Conservation (phyloP, 53 echinoderm and acorn worm genomes). For the Crossaster papposus region DNA sequence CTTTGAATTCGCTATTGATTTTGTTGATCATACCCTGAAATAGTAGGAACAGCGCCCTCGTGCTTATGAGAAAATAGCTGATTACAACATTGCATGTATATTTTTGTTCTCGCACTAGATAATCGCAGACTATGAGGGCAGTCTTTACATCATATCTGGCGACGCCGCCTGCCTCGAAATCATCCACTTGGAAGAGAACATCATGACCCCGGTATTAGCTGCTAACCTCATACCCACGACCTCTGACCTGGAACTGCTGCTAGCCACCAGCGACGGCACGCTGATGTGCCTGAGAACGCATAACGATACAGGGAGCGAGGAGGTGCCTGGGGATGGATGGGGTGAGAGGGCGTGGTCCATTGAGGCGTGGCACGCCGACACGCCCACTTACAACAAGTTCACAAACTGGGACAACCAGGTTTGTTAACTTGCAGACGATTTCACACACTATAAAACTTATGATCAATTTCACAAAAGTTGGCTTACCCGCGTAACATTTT, state of each 20-base stretch:
- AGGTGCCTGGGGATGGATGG: neutral
- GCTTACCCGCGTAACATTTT: too few relatives aligned
- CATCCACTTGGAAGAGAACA: constrained; percentile 67
- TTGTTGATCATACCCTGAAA: too few relatives aligned
- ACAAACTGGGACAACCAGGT: constrained; percentile 72
- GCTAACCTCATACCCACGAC: constrained; percentile 73
- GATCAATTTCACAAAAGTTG: too few relatives aligned
- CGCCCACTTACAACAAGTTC: constrained; percentile 65
- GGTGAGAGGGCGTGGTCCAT: constrained; percentile 9
- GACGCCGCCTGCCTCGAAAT: constrained; percentile 68
- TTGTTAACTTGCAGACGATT: too few relatives aligned
- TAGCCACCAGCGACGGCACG: constrained; percentile 80
- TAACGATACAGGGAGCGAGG: constrained; percentile 19
- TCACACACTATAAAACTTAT: too few relatives aligned
- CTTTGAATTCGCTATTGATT: too few relatives aligned
- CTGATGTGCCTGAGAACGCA: constrained; percentile 56
- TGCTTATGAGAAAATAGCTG: too few relatives aligned
- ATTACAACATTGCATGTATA: too few relatives aligned
- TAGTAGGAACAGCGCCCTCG: too few relatives aligned
- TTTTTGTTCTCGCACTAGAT: constrained; percentile 56
- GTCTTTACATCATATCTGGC: constrained; percentile 76
- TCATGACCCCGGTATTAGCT: constrained; percentile 65
- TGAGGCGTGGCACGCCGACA: constrained; percentile 62
- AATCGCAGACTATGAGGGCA: constrained; percentile 70
- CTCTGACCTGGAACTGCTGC: constrained; percentile 72